These are phyloP conservation scores for Sphecodes monilicornis DNA, from an alignment of 2,888 invertebrate species.

Conservation along the genomic window DNA sequence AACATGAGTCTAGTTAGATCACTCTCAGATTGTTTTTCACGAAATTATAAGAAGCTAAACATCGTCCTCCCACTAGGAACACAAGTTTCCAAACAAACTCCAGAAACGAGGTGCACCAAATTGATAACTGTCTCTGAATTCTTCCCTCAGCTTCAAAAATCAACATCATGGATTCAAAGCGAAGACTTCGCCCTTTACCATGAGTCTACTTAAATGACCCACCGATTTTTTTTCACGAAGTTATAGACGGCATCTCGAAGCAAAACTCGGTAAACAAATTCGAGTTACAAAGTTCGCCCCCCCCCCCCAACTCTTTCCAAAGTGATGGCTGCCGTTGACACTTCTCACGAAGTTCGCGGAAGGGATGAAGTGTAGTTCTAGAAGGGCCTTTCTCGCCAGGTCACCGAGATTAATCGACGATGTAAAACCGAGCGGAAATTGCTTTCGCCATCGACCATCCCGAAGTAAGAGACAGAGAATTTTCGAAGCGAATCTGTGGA, in stretches of 20 bases:
- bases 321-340: neutral
- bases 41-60: too few species aligned
- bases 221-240: neutral
- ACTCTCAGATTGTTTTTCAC: too few species aligned
- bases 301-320: neutral
- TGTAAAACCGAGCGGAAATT: constrained; percentile 37
- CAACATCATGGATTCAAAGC: neutral
- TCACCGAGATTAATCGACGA: constrained; percentile 3
- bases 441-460: constrained; percentile 17
- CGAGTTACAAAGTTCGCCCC: neutral
- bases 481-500: constrained; percentile 25
- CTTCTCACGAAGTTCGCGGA: neutral
- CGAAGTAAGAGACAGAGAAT: neutral
- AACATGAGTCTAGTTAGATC: too few species aligned
- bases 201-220: neutral
- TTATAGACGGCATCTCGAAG: neutral
- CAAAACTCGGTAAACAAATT: neutral
- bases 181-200: neutral
- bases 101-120: neutral
- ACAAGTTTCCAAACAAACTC: neutral
- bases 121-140: neutral
- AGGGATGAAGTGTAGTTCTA: neutral
- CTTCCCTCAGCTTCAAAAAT: neutral
- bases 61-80: neutral
- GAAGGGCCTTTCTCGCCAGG: neutral